These are phyloP conservation scores for Acanthurus lineatus DNA, from an alignment of 2,797 vertebrate genomes.

Conservation along the genomic window DNA sequence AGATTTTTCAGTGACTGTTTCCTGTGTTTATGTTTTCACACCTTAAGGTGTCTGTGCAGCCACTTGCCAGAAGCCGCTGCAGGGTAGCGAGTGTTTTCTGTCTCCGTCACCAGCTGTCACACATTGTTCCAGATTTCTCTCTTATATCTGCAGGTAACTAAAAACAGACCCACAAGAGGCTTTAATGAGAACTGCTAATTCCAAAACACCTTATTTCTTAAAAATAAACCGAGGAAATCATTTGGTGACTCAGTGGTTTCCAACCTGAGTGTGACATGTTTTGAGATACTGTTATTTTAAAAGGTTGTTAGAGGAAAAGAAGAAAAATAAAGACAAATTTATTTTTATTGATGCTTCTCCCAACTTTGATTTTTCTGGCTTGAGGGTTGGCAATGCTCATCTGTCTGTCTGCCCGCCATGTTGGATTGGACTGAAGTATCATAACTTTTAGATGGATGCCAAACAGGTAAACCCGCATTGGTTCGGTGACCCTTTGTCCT, in stretches of 20 bases:
- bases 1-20: constrained; percentile 10
- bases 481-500: too few species aligned
- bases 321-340: background rate
- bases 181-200: constrained; percentile 41
- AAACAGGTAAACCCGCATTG: too few species aligned
- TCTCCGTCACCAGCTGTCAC: constrained; percentile 59
- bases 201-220: constrained; percentile 29
- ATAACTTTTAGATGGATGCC: too few species aligned
- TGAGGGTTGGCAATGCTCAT: background rate
- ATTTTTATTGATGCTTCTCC: background rate
- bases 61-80: constrained; percentile 46
- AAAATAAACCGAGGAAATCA: constrained; percentile 28
- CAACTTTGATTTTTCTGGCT: background rate
- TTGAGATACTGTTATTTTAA: background rate
- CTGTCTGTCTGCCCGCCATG: background rate
- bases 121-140: constrained; percentile 33
- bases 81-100: constrained; percentile 51
- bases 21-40: constrained; percentile 19
- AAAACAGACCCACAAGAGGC: constrained; percentile 35
- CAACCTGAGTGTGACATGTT: background rate
- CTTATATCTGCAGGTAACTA: constrained; percentile 31
- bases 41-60: constrained; percentile 37
- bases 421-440: background rate
- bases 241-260: constrained; percentile 22
- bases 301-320: background rate